Evolutionary conservation across 2,888 invertebrate genomes (phyloP).

Genomic region (Perizoma flavofasciatum): DNA sequence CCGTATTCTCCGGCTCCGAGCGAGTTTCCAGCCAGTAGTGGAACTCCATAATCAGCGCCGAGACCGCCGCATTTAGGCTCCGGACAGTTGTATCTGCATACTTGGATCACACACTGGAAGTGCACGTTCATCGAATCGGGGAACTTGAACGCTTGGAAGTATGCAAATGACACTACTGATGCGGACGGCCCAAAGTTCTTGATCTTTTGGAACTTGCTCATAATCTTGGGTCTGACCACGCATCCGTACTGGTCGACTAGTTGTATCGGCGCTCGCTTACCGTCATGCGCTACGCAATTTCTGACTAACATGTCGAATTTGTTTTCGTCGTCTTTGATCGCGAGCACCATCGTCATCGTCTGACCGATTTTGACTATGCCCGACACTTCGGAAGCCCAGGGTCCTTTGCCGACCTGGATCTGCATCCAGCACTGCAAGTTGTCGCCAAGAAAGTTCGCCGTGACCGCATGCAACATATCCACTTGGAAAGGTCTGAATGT

Average conservation of each 20-base stretch:
- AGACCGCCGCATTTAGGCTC: slow-evolving; percentile 94
- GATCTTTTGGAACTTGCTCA: slow-evolving; percentile 98
- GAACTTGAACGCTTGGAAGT: slow-evolving; percentile 98
- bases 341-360: slow-evolving; percentile 98
- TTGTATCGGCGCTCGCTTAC: slow-evolving; percentile 96
- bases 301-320: slow-evolving; percentile 98
- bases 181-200: slow-evolving; percentile 98
- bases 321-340: slow-evolving; percentile 97
- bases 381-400: slow-evolving; percentile 98
- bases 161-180: slow-evolving; percentile 96
- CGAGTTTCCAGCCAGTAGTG: slow-evolving; percentile 85
- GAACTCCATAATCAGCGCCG: slow-evolving; percentile 87
- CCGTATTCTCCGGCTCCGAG: slow-evolving; percentile 87
- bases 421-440: slow-evolving; percentile 99
- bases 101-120: slow-evolving; percentile 98
- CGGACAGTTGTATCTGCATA: slow-evolving; percentile 96
- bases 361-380: slow-evolving; percentile 98
- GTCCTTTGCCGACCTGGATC: slow-evolving; percentile 97
- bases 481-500: slow-evolving; percentile 98
- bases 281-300: slow-evolving; percentile 97
- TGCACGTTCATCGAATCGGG: slow-evolving; percentile 98
- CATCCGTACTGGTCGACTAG: slow-evolving; percentile 97
- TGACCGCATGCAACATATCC: slow-evolving; percentile 97
- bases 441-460: slow-evolving; percentile 97
- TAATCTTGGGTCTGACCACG: slow-evolving; percentile 96